Base-by-base conservation (phyloP, 1,140 invertebrate species). In the Drosophila arizonae region DNA sequence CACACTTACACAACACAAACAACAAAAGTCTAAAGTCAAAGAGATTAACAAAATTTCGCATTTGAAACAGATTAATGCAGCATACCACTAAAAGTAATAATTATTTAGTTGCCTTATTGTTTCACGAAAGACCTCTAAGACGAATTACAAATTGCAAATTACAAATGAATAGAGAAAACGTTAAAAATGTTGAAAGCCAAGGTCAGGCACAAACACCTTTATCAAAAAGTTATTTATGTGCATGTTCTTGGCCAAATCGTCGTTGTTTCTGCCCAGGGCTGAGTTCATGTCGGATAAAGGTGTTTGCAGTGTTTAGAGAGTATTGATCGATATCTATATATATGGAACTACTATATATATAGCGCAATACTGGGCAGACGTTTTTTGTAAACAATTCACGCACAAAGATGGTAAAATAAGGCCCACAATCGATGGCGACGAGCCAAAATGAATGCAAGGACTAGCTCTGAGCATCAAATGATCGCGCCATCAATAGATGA, bases 351-450 rank as follows among this genome's bases (percentile, higher is more conserved):
- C 57, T 69, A 82, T 86, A 75, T 85, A 79, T 76, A 88, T 84
- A 65, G 55, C 61, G 28, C 52, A 86, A 87, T 90, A 91, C 82
- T 91, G 90, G 90, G 90, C 90, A 91, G 90, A 91, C 90, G 90
- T 91, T 91, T 91, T 91, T 91, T 91, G 90, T 91, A 91, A 91
- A 91, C 90, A 91, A 91, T 91, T 91, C 90, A 91, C 90, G 90
- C 90, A 91, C 90, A 91, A 91, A 91, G 79, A 56, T 91, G 87
- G 84, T 91, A 91, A 91, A 91, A 91, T 79, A 77, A 76, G 77
- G 76, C 76, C 88, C 89, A 73, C 79, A 77, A 80, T 86, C 76
- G 72, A 84, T 76, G 73, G 67, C 79, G 43, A 68, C 48, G 64
- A 72, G 68, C 39, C 24, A 51, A 72, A 60, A 46, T 48, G 30